Percentiles rank a stretch among this genome's conserved stretches.
Conservation (phyloP, 2,797 vertebrate species). For the Labeo calbasu region DNA sequence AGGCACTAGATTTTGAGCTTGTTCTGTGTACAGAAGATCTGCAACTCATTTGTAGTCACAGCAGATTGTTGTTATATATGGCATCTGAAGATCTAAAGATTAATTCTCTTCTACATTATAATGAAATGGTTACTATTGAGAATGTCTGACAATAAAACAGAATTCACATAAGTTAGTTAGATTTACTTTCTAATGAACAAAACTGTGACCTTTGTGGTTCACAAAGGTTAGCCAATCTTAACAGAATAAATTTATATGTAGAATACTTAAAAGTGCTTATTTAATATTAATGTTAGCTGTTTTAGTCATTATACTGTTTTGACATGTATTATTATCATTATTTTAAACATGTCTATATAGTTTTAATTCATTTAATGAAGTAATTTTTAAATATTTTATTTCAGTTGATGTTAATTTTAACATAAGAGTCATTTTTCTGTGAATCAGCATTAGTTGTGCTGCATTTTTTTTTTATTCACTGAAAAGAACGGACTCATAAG, state of each 20-base stretch:
- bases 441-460: too few relatives aligned
- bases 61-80: background rate
- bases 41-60: background rate
- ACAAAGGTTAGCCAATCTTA: background rate
- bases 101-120: background rate
- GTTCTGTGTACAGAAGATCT: background rate
- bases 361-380: too few relatives aligned
- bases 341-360: too few relatives aligned
- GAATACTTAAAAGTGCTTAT: background rate
- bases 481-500: too few relatives aligned
- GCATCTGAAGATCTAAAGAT: background rate
- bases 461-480: too few relatives aligned
- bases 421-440: too few relatives aligned
- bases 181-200: background rate
- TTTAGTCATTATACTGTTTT: too few relatives aligned
- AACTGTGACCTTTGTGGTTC: background rate
- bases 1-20: background rate
- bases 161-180: background rate
- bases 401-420: too few relatives aligned
- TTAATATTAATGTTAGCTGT: too few relatives aligned
- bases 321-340: too few relatives aligned
- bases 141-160: constrained; percentile 1
- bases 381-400: too few relatives aligned
- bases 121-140: background rate
- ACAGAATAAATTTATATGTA: too few relatives aligned